These are phyloP conservation scores for Lithophane ornitopus DNA, from an alignment of 2,888 invertebrate species.

Conservation along the genomic window DNA sequence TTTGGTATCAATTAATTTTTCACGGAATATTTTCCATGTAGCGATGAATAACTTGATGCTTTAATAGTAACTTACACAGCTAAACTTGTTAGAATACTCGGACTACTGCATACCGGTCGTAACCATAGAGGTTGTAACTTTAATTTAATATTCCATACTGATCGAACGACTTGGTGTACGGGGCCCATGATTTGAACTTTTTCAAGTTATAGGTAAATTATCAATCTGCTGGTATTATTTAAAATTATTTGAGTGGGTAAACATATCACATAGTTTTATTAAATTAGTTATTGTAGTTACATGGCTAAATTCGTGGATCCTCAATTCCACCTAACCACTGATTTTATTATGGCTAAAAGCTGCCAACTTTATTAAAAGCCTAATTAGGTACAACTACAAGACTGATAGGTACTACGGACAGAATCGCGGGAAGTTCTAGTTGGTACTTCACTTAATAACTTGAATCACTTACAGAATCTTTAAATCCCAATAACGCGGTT, in stretches of 20 bases:
- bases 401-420: background rate
- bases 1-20: conserved; percentile 73
- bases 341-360: no score
- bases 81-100: conserved; percentile 49
- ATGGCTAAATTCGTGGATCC: background rate
- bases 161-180: background rate
- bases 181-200: conserved; percentile 1
- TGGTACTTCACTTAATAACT: background rate
- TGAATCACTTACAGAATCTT: conserved; percentile 15
- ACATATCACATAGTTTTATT: background rate
- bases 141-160: conserved; percentile 33
- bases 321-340: background rate
- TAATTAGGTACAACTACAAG: background rate
- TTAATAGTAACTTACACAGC: conserved; percentile 51
- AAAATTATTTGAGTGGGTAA: background rate
- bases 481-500: conserved; percentile 28
- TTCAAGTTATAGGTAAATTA: background rate
- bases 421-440: background rate
- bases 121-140: conserved; percentile 18
- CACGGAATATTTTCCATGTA: conserved; percentile 58
- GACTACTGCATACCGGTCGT: conserved; percentile 13
- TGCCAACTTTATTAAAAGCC: background rate
- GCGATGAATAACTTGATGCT: conserved; percentile 59
- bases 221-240: background rate
- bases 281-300: background rate